phyloP scores from a whole-genome alignment of 2,113 vertebrate species.

The Saguinus midas region DNA sequence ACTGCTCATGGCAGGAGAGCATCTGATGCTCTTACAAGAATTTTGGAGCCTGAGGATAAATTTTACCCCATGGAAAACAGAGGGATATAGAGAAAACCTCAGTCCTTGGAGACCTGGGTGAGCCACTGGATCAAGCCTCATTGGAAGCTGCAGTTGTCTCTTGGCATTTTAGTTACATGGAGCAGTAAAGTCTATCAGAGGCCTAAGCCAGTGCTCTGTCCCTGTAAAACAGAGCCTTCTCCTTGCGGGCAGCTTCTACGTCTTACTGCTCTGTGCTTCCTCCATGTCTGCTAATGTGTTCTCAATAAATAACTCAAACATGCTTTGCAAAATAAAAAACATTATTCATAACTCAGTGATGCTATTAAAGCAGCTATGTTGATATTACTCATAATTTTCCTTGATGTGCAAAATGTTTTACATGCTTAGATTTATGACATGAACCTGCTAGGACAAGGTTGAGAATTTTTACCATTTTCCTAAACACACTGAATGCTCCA shows the following conservation, averaged over 20 bases:
- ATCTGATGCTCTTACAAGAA: not conserved
- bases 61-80: not conserved
- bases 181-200: not conserved
- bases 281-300: not conserved
- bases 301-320: not conserved
- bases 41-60: not conserved
- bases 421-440: too few relatives aligned
- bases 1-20: not conserved
- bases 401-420: not conserved
- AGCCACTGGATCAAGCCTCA: not conserved
- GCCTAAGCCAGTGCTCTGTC: not conserved
- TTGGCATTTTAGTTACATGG: not conserved
- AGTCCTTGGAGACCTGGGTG: not conserved
- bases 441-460: not conserved
- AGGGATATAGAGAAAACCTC: not conserved
- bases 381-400: not conserved
- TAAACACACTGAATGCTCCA: accelerated
- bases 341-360: not conserved
- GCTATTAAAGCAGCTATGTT: not conserved
- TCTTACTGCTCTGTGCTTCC: not conserved
- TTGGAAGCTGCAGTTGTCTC: not conserved
- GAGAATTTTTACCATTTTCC: not conserved
- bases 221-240: not conserved
- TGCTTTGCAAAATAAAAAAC: not conserved
- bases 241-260: not conserved